phyloP scores from a whole-genome alignment of 35 echinoderm and acorn worm species.

The Anneissia japonica region DNA sequence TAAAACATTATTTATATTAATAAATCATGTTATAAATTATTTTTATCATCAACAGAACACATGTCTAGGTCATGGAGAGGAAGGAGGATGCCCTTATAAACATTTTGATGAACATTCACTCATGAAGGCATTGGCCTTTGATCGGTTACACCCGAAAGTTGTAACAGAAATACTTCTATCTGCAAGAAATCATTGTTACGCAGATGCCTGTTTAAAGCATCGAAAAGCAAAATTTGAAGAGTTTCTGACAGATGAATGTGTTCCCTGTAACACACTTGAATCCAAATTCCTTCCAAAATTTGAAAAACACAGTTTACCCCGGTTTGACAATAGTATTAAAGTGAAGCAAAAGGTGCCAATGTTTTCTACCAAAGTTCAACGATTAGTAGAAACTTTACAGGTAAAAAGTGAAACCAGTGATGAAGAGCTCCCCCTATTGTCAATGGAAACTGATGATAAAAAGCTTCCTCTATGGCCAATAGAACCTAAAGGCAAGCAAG shows the following conservation, averaged over 20 bases:
- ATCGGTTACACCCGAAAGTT: neutral
- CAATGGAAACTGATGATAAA: neutral
- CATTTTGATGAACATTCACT: conserved; percentile 61
- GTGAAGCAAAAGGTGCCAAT: neutral
- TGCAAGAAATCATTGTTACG: neutral
- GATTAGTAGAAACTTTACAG: neutral
- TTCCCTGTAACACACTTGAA: neutral
- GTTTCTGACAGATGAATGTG: neutral
- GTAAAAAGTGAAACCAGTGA: neutral
- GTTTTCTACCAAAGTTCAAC: neutral
- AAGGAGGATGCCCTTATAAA: conserved; percentile 70
- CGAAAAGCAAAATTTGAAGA: neutral
- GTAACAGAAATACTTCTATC: neutral
- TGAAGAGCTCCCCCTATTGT: neutral
- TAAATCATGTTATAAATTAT: neutral
- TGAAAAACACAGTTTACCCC: too few relatives aligned
- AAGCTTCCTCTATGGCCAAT: neutral
- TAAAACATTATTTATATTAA: neutral
- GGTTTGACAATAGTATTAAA: too few relatives aligned
- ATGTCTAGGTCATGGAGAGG: conserved; percentile 58
- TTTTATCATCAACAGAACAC: conserved; percentile 14
- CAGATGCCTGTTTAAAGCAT: neutral
- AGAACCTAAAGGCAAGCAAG: neutral
- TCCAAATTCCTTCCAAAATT: neutral
- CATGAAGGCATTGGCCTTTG: neutral